Evolutionary conservation across 2,888 invertebrate genomes (phyloP).

Genomic region (Drosophila differens): DNA sequence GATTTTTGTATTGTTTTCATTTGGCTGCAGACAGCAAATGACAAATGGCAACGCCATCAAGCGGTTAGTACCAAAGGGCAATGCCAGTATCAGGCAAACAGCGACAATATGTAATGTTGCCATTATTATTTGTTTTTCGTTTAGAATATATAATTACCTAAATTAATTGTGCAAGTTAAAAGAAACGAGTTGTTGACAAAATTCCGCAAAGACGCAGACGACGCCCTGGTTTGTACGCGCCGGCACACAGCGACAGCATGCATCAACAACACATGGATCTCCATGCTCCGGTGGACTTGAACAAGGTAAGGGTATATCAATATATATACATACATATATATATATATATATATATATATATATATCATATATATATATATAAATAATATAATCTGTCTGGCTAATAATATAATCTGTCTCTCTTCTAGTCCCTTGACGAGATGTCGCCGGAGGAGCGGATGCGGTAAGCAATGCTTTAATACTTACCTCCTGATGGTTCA

Average conservation of each 20-base stretch:
- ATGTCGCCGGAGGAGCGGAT: constrained; percentile 91
- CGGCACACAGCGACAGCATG: constrained; percentile 57
- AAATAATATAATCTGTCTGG: not conserved
- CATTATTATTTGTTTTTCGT: constrained; percentile 48
- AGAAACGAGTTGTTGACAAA: constrained; percentile 42
- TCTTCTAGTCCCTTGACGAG: constrained; percentile 89
- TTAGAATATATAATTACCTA: constrained; percentile 31
- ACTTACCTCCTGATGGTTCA: not conserved
- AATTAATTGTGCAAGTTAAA: constrained; percentile 42
- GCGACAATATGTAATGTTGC: constrained; percentile 59
- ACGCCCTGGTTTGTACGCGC: constrained; percentile 52
- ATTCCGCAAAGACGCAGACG: constrained; percentile 56
- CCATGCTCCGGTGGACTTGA: constrained; percentile 86
- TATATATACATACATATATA: too few species aligned
- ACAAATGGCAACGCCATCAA: constrained; percentile 42
- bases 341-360: too few species aligned
- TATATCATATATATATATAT: too few species aligned
- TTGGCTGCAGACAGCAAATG: constrained; percentile 1
- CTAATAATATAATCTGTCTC: not conserved
- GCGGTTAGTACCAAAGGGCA: constrained; percentile 37
- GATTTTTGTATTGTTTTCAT: not conserved
- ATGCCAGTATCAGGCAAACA: constrained; percentile 42
- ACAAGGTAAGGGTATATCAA: constrained; percentile 85
- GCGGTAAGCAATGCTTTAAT: constrained; percentile 86
- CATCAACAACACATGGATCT: constrained; percentile 82